phyloP scores from a whole-genome alignment of 2,113 vertebrate species.

The Ptychochromis oligacanthus region DNA sequence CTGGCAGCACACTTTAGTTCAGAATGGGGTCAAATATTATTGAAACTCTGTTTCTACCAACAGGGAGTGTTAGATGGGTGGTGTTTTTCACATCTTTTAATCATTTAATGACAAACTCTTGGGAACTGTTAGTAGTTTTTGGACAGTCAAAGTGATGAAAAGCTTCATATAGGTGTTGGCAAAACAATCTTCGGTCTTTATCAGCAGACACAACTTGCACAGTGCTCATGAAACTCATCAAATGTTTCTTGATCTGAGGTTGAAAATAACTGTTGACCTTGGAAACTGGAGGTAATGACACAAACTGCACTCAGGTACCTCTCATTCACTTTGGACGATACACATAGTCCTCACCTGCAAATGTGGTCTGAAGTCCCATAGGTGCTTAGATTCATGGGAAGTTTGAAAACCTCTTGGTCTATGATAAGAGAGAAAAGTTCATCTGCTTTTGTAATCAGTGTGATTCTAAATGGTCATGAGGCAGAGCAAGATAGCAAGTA shows the following conservation, averaged over 20 bases:
- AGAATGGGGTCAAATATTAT: slow-evolving; percentile 5
- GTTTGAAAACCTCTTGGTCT: background rate
- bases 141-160: background rate
- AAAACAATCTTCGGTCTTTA: background rate
- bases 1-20: slow-evolving; percentile 2
- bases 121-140: background rate
- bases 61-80: background rate
- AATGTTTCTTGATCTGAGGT: background rate
- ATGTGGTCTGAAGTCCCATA: background rate
- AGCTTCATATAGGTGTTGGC: background rate
- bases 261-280: background rate
- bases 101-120: background rate
- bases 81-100: background rate
- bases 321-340: background rate
- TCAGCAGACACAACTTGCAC: background rate
- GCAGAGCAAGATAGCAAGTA: background rate
- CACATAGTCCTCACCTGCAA: background rate
- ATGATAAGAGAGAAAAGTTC: background rate
- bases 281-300: background rate
- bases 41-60: slow-evolving; percentile 6
- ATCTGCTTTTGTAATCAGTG: background rate
- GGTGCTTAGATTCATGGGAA: background rate
- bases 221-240: background rate
- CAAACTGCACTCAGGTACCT: background rate
- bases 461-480: background rate